Percentiles rank a stretch among this genome's conserved stretches.
Evolutionary conservation across 2,113 vertebrate genomes (phyloP).

Genomic region (Colaptes auratus): DNA sequence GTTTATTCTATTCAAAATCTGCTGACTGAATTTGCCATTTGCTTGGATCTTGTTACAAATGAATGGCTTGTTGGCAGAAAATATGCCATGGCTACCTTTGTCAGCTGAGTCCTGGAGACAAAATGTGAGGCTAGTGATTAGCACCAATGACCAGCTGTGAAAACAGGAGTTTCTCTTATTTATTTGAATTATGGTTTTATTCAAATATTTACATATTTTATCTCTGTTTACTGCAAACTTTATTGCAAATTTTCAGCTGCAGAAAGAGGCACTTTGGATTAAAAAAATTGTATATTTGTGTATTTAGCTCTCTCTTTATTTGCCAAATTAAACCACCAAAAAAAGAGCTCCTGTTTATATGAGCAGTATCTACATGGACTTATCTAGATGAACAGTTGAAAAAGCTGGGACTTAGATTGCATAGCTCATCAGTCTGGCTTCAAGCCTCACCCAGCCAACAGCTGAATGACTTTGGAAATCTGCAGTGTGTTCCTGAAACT

Average conservation of each 20-base stretch:
- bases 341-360: neutral
- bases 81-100: neutral
- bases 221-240: slow-evolving; percentile 71
- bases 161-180: slow-evolving; percentile 75
- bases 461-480: neutral
- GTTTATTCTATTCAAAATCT: no score
- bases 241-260: neutral
- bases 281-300: neutral
- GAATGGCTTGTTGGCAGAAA: neutral
- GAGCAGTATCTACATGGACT: neutral
- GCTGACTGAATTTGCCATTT: neutral
- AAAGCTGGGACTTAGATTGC: neutral
- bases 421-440: neutral
- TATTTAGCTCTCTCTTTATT: slow-evolving; percentile 36
- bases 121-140: slow-evolving; percentile 65
- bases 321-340: neutral
- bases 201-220: slow-evolving; percentile 79
- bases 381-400: neutral
- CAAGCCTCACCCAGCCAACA: neutral
- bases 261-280: neutral
- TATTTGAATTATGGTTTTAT: slow-evolving; percentile 77
- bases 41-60: neutral
- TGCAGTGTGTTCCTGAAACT: neutral
- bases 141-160: slow-evolving; percentile 77
- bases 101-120: slow-evolving; percentile 20